A percentile compares a stretch with the other conserved stretches of the same genome.
Conservation (phyloP, 2,113 vertebrate species). For the Grallaria varia region DNA sequence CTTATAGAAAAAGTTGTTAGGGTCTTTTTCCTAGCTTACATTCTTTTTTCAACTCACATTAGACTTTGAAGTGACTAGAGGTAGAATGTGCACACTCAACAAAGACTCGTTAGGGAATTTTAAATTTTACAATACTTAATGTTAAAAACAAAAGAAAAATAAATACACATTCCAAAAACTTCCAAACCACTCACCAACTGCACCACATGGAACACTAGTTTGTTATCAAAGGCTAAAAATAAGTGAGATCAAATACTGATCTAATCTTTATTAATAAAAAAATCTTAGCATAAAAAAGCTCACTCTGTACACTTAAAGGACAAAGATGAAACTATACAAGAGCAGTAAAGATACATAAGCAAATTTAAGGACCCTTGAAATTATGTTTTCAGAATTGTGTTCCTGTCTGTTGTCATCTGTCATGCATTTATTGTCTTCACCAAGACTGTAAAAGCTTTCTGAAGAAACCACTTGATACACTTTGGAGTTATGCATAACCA, state of each 20-base stretch:
- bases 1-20: background rate
- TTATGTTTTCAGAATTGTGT: background rate
- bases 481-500: background rate
- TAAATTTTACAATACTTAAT: background rate
- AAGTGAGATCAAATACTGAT: background rate
- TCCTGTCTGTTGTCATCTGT: background rate
- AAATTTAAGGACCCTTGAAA: background rate
- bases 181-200: background rate
- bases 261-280: constrained; percentile 41
- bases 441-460: background rate
- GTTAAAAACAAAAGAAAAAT: background rate
- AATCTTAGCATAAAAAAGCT: background rate
- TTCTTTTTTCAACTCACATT: background rate
- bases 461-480: background rate
- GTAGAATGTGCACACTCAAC: background rate
- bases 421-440: background rate
- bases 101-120: background rate
- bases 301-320: background rate
- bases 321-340: background rate
- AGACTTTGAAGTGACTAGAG: background rate
- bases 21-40: background rate
- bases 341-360: background rate
- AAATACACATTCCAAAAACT: background rate
- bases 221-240: background rate
- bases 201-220: background rate